These are phyloP conservation scores for Anomalospiza imberbis DNA, from an alignment of 2,797 vertebrate genomes.

Conservation along the genomic window DNA sequence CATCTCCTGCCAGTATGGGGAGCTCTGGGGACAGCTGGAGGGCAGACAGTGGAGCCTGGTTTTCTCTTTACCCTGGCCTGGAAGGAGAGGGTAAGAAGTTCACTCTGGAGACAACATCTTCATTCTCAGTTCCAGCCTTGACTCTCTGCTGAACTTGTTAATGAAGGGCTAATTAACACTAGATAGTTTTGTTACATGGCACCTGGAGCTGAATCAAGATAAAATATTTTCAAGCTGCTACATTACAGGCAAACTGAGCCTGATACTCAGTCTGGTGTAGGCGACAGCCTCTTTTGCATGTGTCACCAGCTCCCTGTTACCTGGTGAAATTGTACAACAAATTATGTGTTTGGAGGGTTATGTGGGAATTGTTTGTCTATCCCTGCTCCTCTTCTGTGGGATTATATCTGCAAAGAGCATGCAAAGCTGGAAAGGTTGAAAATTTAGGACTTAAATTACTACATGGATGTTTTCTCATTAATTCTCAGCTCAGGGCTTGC, in stretches of 20 bases:
- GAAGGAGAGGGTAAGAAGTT: background rate
- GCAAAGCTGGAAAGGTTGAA: background rate
- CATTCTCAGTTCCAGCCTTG: background rate
- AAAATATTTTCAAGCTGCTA: background rate
- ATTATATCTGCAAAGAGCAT: background rate
- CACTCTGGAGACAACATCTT: background rate
- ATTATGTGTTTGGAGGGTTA: background rate
- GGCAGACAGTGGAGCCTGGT: background rate
- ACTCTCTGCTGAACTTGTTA: background rate
- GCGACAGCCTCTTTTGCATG: background rate
- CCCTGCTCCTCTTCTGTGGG: background rate
- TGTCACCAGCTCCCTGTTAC: background rate
- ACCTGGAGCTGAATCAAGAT: background rate
- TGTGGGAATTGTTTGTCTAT: background rate
- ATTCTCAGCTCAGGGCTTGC: background rate
- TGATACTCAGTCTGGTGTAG: background rate
- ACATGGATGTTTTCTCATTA: background rate
- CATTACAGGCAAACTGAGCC: background rate
- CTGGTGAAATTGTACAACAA: background rate
- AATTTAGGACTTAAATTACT: background rate
- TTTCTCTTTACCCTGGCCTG: background rate
- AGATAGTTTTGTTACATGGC: background rate
- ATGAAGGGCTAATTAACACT: background rate
- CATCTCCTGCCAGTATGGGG: background rate
- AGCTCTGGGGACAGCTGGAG: background rate